phyloP scores from a whole-genome alignment of 2,888 invertebrate species.

The Apodemia hepburni region DNA sequence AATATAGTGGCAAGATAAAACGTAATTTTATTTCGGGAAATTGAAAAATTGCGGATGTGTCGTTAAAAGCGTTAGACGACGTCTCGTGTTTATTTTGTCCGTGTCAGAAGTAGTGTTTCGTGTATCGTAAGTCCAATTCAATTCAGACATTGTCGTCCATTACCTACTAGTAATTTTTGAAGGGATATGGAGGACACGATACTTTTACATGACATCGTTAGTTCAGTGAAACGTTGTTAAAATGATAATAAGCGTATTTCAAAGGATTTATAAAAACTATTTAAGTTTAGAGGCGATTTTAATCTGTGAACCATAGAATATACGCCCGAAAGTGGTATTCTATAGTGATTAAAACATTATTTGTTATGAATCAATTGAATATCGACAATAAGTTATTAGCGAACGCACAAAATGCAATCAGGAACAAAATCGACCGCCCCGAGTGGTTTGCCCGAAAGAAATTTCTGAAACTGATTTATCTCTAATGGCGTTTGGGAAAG shows the following conservation, averaged over 20 bases:
- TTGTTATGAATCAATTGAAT: constrained; percentile 54
- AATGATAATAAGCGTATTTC: constrained; percentile 44
- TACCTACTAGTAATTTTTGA: constrained; percentile 38
- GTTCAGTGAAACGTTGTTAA: constrained; percentile 27
- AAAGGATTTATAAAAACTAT: constrained; percentile 51
- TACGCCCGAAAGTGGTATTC: constrained; percentile 31
- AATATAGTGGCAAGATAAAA: constrained; percentile 59
- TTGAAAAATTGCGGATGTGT: constrained; percentile 52
- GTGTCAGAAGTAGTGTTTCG: constrained; percentile 12
- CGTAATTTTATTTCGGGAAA: constrained; percentile 60
- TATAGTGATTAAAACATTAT: constrained; percentile 20
- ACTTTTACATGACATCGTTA: constrained; percentile 22
- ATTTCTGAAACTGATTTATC: constrained; percentile 43
- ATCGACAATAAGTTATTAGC: constrained; percentile 37
- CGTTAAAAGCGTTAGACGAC: constrained; percentile 16
- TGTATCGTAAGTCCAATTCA: constrained; percentile 6
- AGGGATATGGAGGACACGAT: constrained; percentile 42
- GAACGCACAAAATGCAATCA: constrained; percentile 46
- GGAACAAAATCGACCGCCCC: constrained; percentile 37
- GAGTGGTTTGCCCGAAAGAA: constrained; percentile 38
- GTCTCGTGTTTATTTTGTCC: constrained; percentile 11
- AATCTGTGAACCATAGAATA: neutral
- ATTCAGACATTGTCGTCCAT: constrained; percentile 42
- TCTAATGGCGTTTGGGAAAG: constrained; percentile 67
- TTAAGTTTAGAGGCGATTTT: neutral